phyloP scores from a whole-genome alignment of 2,888 invertebrate species.

The Eupithecia subumbrata region DNA sequence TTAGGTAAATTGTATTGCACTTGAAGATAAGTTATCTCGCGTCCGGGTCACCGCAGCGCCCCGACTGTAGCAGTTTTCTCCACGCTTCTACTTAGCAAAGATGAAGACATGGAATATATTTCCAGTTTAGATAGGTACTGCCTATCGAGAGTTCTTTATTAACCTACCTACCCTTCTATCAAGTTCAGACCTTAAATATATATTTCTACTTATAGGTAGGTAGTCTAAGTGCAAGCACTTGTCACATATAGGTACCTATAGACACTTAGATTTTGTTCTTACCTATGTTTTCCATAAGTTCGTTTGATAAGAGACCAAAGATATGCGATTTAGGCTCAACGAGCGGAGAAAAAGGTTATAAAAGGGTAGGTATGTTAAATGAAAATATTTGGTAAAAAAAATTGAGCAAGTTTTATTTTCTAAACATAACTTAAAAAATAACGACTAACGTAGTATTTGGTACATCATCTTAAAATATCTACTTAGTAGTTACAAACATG shows the following conservation, averaged over 20 bases:
- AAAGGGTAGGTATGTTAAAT: background rate
- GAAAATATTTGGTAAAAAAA: conserved; percentile 9
- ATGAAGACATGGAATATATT: conserved; percentile 20
- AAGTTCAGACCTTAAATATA: background rate
- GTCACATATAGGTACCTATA: no score
- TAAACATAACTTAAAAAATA: conserved; percentile 48
- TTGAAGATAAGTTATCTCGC: conserved; percentile 60
- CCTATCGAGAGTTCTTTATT: background rate
- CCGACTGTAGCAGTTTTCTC: conserved; percentile 58
- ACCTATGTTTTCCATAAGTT: background rate
- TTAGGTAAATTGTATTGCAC: conserved; percentile 55
- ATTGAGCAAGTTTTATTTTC: conserved; percentile 48
- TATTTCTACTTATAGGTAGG: background rate
- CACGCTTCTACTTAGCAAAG: conserved; percentile 36
- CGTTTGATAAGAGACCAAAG: background rate
- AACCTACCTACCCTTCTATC: background rate
- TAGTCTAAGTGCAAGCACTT: background rate
- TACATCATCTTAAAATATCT: conserved; percentile 68
- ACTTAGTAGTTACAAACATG: conserved; percentile 81
- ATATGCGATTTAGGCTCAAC: background rate
- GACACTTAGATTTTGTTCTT: background rate
- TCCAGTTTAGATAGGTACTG: conserved; percentile 12
- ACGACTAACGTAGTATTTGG: conserved; percentile 56
- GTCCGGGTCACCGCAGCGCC: conserved; percentile 57
- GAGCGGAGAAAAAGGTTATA: no score